Evolutionary conservation across 2,888 invertebrate species (phyloP), one percentile per base, ranked within the genome.

Genomic region (Gasteruption jaculator): DNA sequence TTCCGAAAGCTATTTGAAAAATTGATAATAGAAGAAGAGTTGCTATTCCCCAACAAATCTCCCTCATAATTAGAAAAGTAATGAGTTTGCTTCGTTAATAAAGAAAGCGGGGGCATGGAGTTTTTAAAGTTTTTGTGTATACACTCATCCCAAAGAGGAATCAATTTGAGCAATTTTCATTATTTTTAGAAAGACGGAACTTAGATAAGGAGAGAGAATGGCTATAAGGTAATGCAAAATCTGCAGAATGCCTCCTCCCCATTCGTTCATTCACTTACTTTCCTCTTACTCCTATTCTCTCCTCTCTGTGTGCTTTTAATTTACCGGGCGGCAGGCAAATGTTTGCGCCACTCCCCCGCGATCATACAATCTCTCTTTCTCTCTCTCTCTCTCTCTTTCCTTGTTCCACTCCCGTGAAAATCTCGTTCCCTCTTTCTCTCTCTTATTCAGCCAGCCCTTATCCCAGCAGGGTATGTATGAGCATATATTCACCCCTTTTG

Each of bases 301-400:
- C 52, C 58, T 58, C 57, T 60, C 64, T 68, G 68, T 70, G 61
- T 69, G 68, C 70, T 69, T 70, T 70, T 70, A 69, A 70, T 70
- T 70, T 69, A 67, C 65, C 67, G 63, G 70, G 67, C 66, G 70
- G 67, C 68, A 66, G 68, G 68, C 68, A 69, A 70, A 70, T 70
- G 69, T 70, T 70, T 70, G 69, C 70, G 63, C 66, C 69, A 65
- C 66, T 64, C 65, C 65, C 67, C 56, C 60, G 56, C 63, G 65
- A 65, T 66, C 64, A 61, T 63, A 60, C 63, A 57, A 57, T 58
- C 61, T 55, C 56, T 61, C 56, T 60, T 58, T 50, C 52, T 47
- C 41, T 27, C 36, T 24, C 39, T 41, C 41, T 24, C 33, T 22
- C 21, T 38, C 27, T 24, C 31, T 24, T 36, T 24, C 34, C 27